Conservation (phyloP, 2,797 vertebrate species). For the Discoglossus pictus region DNA sequence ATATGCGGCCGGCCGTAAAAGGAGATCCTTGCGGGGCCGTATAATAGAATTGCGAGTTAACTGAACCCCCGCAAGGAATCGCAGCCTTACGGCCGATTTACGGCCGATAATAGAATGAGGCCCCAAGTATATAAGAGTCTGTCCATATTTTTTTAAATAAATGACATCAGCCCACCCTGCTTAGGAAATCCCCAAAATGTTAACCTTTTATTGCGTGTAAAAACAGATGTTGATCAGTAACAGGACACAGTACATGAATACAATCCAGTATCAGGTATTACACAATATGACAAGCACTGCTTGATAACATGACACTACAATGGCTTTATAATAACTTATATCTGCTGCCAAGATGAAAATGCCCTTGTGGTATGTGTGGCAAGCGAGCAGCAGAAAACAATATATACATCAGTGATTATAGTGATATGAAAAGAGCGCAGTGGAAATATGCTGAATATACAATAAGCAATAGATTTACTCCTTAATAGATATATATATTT, state of each 20-base stretch:
- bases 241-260: slow-evolving; percentile 60
- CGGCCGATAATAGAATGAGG: too few relatives aligned
- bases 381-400: slow-evolving; percentile 62
- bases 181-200: not conserved
- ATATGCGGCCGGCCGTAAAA: too few relatives aligned
- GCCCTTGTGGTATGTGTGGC: slow-evolving; percentile 69
- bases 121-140: too few relatives aligned
- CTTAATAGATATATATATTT: too few relatives aligned
- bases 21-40: too few relatives aligned
- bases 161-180: too few relatives aligned
- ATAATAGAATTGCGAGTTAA: too few relatives aligned
- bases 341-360: slow-evolving; percentile 73
- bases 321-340: slow-evolving; percentile 81
- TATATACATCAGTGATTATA: slow-evolving; percentile 73
- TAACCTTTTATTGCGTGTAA: slow-evolving; percentile 57
- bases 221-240: slow-evolving; percentile 69
- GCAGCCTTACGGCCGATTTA: too few relatives aligned
- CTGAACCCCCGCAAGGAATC: too few relatives aligned
- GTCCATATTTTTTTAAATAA: too few relatives aligned
- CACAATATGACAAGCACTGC: slow-evolving; percentile 76
- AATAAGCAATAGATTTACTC: too few relatives aligned
- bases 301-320: slow-evolving; percentile 71
- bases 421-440: not conserved
- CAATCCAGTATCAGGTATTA: slow-evolving; percentile 60
- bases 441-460: not conserved